Conservation (phyloP, 2,113 vertebrate genomes). For the Mormyrus iriodes region DNA sequence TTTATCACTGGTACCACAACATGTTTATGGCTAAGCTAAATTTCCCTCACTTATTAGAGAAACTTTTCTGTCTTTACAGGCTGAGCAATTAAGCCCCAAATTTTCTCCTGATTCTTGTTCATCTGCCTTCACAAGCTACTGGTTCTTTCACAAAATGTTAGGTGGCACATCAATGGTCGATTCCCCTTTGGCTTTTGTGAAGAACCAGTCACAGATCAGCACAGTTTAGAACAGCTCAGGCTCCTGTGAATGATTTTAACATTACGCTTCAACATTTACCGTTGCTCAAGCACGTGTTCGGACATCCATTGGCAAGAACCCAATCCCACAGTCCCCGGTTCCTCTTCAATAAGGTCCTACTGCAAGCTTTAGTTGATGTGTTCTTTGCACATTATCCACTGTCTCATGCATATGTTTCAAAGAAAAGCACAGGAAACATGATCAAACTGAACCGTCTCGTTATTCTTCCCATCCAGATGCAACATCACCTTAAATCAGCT, state of each 20-base stretch:
- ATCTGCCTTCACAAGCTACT: background rate
- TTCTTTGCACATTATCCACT: background rate
- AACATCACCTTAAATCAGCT: background rate
- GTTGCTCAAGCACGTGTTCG: background rate
- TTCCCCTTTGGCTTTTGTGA: background rate
- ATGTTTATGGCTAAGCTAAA: constrained; percentile 42
- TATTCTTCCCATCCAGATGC: background rate
- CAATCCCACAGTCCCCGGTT: constrained; percentile 60
- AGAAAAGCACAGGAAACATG: background rate
- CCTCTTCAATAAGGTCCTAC: constrained; percentile 45
- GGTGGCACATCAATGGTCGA: background rate
- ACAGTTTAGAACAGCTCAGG: background rate
- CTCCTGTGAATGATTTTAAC: background rate
- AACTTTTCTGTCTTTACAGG: constrained; percentile 13
- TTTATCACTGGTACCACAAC: constrained; percentile 56
- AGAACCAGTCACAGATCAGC: background rate
- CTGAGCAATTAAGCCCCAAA: constrained; percentile 17
- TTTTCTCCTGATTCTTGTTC: background rate
- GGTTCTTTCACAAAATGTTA: background rate
- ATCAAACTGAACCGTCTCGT: background rate
- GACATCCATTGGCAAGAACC: constrained; percentile 50
- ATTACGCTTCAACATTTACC: background rate
- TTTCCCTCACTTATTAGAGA: constrained; percentile 36
- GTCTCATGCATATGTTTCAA: background rate
- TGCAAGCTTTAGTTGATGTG: constrained; percentile 8